These are phyloP conservation scores for Tethya wilhelma DNA, from an alignment of 37 sponge, comb jelly and placozoan genomes.

Conservation along the genomic window DNA sequence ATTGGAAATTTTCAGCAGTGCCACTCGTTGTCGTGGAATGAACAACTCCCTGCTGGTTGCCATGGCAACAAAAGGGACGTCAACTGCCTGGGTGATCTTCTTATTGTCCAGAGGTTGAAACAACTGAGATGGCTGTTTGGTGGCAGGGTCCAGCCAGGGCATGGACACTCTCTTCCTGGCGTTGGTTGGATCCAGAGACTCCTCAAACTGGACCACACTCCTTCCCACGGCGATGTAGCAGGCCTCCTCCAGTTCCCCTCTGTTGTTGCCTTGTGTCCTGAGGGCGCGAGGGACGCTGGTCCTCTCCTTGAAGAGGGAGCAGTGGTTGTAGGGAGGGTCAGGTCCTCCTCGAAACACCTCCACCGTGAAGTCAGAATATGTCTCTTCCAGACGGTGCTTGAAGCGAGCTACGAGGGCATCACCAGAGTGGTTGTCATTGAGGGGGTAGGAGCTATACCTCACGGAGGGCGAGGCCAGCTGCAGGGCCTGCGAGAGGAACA, in stretches of 20 bases:
- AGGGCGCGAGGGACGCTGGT: too few relatives aligned
- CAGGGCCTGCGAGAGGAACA: background rate
- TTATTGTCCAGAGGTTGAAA: conserved; percentile 56
- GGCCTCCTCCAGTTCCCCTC: background rate
- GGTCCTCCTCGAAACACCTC: conserved; percentile 8
- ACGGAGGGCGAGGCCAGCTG: conserved; percentile 22
- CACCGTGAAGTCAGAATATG: conserved; percentile 16
- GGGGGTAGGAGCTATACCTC: background rate
- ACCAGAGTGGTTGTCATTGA: conserved; percentile 26
- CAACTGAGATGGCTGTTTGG: conserved; percentile 46
- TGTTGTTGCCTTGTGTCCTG: background rate
- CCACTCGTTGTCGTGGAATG: conserved; percentile 61
- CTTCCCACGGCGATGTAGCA: conserved; percentile 31
- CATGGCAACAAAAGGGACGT: conserved; percentile 16
- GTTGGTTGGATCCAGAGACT: conserved; percentile 26
- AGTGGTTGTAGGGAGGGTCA: conserved; percentile 8
- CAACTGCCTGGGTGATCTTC: too few relatives aligned
- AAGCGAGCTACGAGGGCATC: conserved; percentile 19
- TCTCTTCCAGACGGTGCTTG: background rate
- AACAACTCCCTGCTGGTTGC: conserved; percentile 16
- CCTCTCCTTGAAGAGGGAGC: conserved; percentile 12
- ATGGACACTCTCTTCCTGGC: background rate
- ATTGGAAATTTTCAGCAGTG: background rate
- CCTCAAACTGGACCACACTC: conserved; percentile 64
- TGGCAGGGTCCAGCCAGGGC: conserved; percentile 36